Base-by-base conservation (phyloP, 1,140 invertebrate species). In the Tetramorium parvispinum region DNA sequence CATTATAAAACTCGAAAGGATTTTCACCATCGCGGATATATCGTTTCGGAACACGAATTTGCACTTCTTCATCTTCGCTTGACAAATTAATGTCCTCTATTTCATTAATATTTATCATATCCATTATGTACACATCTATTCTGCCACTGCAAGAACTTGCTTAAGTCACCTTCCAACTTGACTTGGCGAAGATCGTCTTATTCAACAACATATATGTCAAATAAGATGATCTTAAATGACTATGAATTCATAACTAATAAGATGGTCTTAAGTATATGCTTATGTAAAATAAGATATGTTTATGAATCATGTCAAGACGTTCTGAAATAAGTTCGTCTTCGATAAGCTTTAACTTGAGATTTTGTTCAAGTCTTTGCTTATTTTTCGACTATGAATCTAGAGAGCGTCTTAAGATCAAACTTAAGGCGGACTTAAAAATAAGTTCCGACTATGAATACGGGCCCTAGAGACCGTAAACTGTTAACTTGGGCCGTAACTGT, bases 1-100 rank as follows among this genome's bases (percentile, higher is more conserved):
- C 53, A 21, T 40, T 75, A 40, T 37, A 57, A 24, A 75, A 75
- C 16, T 75, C n/a, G 8, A 75, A 75, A 6, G 32, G 11, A 75
- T 75, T 75, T 16, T 57, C 1, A 1, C 1, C 0, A 53, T 73
- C 51, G 11, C 51, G 49, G n/a, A 73, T 21, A 37, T 55, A 73
- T 11, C 70, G 27, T 37, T 73, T 73, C 10, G 8, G 70, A n/a
- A 4, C 27, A 55, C 51, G 66, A 1, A 70, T 27, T 16, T 16
- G 3, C 8, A 21, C 13, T n/a, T 55, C 70, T 3, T 55, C 11
- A 21, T 53, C 16, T 53, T 53, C 46, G 27, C 8, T 53, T 11
- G 43, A 46, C 43, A 46, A 11, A 46, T 46, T 46, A 46, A 46
- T 46, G 1, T 46, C 43, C 10, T 46, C 27, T 27, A 27, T 27